phyloP scores from a whole-genome alignment of 2,797 vertebrate genomes.

The Crossoptilon crossoptilon region DNA sequence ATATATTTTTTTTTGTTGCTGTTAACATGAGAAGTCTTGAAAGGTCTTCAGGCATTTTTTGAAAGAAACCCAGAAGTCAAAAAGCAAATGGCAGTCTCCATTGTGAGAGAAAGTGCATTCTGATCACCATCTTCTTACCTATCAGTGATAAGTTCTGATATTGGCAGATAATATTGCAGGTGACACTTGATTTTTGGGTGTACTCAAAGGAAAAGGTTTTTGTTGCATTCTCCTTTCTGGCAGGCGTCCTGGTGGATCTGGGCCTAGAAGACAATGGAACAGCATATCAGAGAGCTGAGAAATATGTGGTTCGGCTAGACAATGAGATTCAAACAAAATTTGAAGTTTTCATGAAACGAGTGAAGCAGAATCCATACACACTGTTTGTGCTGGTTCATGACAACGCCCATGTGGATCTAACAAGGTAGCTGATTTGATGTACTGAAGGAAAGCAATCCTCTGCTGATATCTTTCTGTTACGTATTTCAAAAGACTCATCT shows the following conservation, averaged over 20 bases:
- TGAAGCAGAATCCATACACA: slow-evolving; percentile 96
- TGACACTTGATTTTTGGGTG: neutral
- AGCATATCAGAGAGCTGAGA: slow-evolving; percentile 90
- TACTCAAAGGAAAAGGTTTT: neutral
- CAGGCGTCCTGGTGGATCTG: slow-evolving; percentile 95
- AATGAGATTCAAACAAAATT: slow-evolving; percentile 92
- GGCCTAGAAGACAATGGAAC: slow-evolving; percentile 90
- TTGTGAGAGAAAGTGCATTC: neutral
- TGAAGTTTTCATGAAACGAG: slow-evolving; percentile 94
- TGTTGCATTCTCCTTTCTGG: slow-evolving; percentile 34
- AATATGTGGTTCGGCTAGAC: slow-evolving; percentile 94
- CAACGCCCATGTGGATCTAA: slow-evolving; percentile 95
- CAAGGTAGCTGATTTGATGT: slow-evolving; percentile 84
- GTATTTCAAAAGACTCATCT: neutral
- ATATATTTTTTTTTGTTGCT: neutral
- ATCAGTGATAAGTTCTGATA: neutral
- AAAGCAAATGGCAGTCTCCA: neutral
- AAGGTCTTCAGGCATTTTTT: neutral
- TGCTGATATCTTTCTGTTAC: neutral
- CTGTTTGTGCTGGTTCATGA: slow-evolving; percentile 98
- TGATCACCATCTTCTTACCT: neutral
- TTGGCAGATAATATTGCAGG: rapidly evolving
- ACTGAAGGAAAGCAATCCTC: neutral
- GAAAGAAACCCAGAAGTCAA: neutral
- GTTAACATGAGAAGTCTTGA: neutral